Base-by-base conservation (phyloP, 2,113 vertebrate species). In the Albula goreensis region DNA sequence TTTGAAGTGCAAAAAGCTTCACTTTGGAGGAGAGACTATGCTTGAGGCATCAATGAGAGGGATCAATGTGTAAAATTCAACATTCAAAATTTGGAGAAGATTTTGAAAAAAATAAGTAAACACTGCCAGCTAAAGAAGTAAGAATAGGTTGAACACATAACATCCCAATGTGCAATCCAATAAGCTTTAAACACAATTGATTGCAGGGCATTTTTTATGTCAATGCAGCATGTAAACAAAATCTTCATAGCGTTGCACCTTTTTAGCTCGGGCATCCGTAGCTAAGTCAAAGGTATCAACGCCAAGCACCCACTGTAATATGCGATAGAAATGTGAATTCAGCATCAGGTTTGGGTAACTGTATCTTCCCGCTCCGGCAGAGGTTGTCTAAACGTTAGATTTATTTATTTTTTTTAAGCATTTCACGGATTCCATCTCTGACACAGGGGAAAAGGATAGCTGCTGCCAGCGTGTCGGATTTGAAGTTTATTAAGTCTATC, bases 401-500 rank as follows among this genome's bases (percentile, higher is more conserved):
- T 74, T 31, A 22, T 19, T 31, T 74, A 56, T 56, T 74, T 5
- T 74, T 74, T 74, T 9, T 22, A 74, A 31, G 70, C n/a, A n/a
- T 74, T 74, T 74, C 70, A 10, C 70, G 70, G 25, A 74, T 74
- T 31, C 85, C 83, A 86, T 90, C 89, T 91, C 88, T 90, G 70
- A 6, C 85, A 89, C 88, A 80, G 83, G 82, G 85, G 87, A 91
- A 83, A 83, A 78, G 87, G 81, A 89, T 84, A 86, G 88, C 89
- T 87, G 91, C 88, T 90, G 90, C 90, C 91, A 91, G 93, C 87
- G 88, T 91, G 92, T 91, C 88, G 91, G 91, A 93, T 93, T 93
- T 93, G 86, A 94, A 93, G 92, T 93, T 94, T 94, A 94, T 93
- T 93, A 94, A 94, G 91, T 93, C 91, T 93, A 94, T 94, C 92